Percentiles rank a stretch among this genome's conserved stretches.
Conservation (phyloP, 1,140 invertebrate species). For the Rhizoglyphus robini region DNA sequence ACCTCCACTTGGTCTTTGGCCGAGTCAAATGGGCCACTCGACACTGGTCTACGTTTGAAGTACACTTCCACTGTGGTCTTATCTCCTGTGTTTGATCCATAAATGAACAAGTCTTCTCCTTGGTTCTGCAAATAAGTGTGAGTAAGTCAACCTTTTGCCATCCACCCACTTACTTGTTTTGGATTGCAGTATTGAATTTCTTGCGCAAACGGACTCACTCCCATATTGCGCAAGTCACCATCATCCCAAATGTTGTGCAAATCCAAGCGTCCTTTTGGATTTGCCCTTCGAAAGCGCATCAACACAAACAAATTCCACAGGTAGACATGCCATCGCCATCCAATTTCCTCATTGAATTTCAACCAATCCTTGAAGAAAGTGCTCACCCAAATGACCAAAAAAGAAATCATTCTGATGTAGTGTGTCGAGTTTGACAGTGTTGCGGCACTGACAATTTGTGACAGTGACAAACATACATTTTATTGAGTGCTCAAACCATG, state of each 20-base stretch:
- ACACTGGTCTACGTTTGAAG: neutral
- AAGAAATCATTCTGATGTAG: too few species aligned
- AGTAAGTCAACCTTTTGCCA: too few species aligned
- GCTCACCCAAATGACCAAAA: too few species aligned
- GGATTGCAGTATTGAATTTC: neutral
- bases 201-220: neutral
- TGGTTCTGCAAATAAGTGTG: neutral
- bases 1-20: neutral
- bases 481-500: too few species aligned
- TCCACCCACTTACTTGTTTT: neutral
- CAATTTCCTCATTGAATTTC: neutral
- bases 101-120: neutral
- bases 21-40: neutral
- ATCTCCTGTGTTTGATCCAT: neutral
- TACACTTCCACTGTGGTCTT: neutral
- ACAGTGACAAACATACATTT: too few species aligned
- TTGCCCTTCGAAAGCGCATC: neutral
- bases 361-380: neutral
- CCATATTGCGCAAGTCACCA: neutral
- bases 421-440: too few species aligned
- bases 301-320: neutral
- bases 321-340: neutral
- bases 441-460: too few species aligned
- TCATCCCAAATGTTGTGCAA: neutral
- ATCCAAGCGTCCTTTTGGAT: slow-evolving; percentile 1